Evolutionary conservation across 2,113 vertebrate species (phyloP), one percentile per base, ranked within the genome.

Genomic region (Urocitellus parryii): DNA sequence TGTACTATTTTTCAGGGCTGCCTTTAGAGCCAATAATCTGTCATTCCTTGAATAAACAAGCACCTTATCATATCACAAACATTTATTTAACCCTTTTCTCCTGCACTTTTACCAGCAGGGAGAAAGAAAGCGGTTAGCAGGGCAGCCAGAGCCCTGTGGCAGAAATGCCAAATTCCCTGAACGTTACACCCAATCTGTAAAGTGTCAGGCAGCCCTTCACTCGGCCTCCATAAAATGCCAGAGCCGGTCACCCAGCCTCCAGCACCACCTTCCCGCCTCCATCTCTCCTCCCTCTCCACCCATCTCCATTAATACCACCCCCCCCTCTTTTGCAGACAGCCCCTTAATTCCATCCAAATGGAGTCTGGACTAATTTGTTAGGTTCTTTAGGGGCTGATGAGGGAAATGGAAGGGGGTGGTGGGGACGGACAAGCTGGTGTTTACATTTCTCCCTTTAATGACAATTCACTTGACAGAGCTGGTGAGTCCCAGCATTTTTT

Each of bases 11-110:
- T 98, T 99, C 98, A 98, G 95, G 98, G 98, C 99, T 98, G 98
- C 97, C 99, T 99, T 98, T 96, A 97, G 98, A 98, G 98, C 98
- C 98, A 99, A 99, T 98, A 98, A 98, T 98, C 98, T 99, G 98
- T 99, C 98, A 98, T 98, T 97, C 97, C 97, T 98, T 99, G 98
- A 98, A 99, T 99, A 99, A 99, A 99, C 99, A 99, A 99, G 98
- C 98, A 99, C 99, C 99, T 99, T 99, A 99, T 99, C 99, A 99
- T 99, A 99, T 99, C 99, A 99, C 99, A 99, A 99, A 99, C 99
- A 99, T 99, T 99, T 99, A 99, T 99, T 99, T 99, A 99, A 99
- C 99, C 99, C 99, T 99, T 99, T 99, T 99, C 99, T 99, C 98
- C 98, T 98, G 98, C 97, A 98, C 98, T 98, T 99, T 98, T 98